phyloP scores from a whole-genome alignment of 1,140 invertebrate genomes.

The Condylostylus longicornis region DNA sequence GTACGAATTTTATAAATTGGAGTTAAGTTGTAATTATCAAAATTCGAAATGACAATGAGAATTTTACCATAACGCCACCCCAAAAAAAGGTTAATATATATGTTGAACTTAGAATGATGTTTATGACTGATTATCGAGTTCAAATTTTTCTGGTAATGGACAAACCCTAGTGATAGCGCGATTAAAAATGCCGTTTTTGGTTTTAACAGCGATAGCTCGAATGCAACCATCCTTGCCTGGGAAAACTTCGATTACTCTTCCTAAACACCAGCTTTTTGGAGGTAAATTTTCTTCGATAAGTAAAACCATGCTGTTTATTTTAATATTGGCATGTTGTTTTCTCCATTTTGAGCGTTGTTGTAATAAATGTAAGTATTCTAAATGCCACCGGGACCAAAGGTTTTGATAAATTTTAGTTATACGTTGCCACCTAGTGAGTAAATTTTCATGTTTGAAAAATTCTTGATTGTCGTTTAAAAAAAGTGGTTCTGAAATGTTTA shows the following conservation, averaged over 20 bases:
- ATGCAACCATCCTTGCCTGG: conserved; percentile 17
- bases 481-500: conserved; percentile 11
- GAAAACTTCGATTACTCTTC: conserved; percentile 14
- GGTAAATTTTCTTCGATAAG: conserved; percentile 25
- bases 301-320: conserved; percentile 21
- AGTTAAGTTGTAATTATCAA: no score
- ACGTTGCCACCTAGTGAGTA: no score
- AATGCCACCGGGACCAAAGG: conserved; percentile 18
- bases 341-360: conserved; percentile 25
- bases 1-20: no score
- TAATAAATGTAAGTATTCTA: conserved; percentile 15
- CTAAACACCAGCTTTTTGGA: conserved; percentile 22
- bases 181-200: conserved; percentile 11
- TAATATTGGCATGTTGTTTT: conserved; percentile 6
- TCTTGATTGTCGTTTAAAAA: no score
- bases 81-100: no score
- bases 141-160: conserved; percentile 8
- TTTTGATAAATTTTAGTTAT: no score
- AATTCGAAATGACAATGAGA: no score
- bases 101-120: no score
- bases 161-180: conserved; percentile 13
- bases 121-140: no score
- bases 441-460: no score
- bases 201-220: conserved; percentile 17
- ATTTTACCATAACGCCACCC: no score